A percentile compares a stretch with the other conserved stretches of the same genome.
Evolutionary conservation across 2,888 invertebrate species (phyloP).

Genomic region (Falcaria lacertinaria): DNA sequence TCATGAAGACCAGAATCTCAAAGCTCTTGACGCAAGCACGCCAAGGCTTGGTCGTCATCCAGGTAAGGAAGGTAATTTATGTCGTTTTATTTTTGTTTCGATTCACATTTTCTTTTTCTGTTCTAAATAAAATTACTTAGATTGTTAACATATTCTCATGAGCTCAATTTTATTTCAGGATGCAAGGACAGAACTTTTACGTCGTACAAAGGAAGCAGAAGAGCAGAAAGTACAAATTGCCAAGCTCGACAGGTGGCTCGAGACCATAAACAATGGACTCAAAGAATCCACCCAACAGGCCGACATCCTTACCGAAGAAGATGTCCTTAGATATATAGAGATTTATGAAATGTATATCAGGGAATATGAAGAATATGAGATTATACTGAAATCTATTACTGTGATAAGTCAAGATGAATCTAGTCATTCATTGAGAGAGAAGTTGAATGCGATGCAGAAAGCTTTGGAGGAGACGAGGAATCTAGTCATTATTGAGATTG

Average conservation of each 20-base stretch:
- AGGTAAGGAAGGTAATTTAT: slow-evolving; percentile 71
- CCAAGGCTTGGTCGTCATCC: slow-evolving; percentile 79
- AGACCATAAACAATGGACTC: slow-evolving; percentile 69
- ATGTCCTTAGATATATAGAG: slow-evolving; percentile 67
- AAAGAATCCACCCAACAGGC: slow-evolving; percentile 62
- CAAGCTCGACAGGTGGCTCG: slow-evolving; percentile 73
- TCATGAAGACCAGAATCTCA: slow-evolving; percentile 82
- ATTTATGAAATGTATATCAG: slow-evolving; percentile 67
- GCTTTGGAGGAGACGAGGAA: slow-evolving; percentile 81
- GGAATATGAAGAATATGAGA: slow-evolving; percentile 70
- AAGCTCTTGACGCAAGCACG: slow-evolving; percentile 84
- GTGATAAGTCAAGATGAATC: slow-evolving; percentile 67
- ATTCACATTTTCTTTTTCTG: slow-evolving; percentile 3
- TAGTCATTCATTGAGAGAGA: slow-evolving; percentile 76
- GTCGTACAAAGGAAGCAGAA: slow-evolving; percentile 57
- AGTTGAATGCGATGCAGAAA: slow-evolving; percentile 76
- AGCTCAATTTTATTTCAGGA: slow-evolving; percentile 39
- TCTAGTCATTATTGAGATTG: slow-evolving; percentile 81
- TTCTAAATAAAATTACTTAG: slow-evolving; percentile 1
- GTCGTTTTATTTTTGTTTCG: slow-evolving; percentile 11
- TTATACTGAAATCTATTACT: slow-evolving; percentile 63
- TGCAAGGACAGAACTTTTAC: slow-evolving; percentile 63
- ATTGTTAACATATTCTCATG: neutral
- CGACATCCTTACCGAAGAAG: slow-evolving; percentile 57
- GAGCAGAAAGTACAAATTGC: slow-evolving; percentile 59